Percentiles rank a stretch among this genome's conserved stretches.
Conservation (phyloP, 2,888 invertebrate genomes). For the Meiosimyza decipiens region DNA sequence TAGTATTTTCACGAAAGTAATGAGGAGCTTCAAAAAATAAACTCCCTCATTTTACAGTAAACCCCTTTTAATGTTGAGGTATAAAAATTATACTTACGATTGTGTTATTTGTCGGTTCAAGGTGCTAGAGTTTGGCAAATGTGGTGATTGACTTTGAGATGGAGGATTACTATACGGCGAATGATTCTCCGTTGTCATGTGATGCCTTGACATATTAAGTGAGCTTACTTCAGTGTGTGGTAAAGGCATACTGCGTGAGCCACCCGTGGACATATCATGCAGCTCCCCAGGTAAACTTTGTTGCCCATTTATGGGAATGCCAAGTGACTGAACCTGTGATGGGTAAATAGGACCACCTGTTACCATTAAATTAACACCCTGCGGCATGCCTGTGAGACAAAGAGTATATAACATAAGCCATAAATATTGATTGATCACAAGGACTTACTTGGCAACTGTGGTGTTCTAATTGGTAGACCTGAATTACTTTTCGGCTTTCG, state of each 20-base stretch:
- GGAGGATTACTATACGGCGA: conserved; percentile 61
- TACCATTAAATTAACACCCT: conserved; percentile 54
- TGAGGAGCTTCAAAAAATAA: no score
- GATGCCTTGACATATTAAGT: conserved; percentile 58
- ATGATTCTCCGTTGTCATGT: conserved; percentile 59
- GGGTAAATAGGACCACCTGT: conserved; percentile 58
- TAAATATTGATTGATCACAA: no score
- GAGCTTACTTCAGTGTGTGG: conserved; percentile 48
- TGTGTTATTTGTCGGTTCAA: conserved; percentile 69
- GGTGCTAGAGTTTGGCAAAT: conserved; percentile 68
- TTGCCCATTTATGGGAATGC: conserved; percentile 46
- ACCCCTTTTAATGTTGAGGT: no score
- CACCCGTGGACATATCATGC: conserved; percentile 60
- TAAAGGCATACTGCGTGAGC: conserved; percentile 44
- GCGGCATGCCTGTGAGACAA: conserved; percentile 51
- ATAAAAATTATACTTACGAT: conserved; percentile 63
- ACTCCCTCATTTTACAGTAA: no score
- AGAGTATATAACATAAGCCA: conserved; percentile 19
- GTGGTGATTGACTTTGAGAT: conserved; percentile 67
- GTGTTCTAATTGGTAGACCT: conserved; percentile 48
- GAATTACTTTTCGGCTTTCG: conserved; percentile 81
- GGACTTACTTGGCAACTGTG: conserved; percentile 59
- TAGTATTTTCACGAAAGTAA: no score
- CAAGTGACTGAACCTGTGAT: conserved; percentile 59
- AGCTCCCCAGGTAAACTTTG: conserved; percentile 51